Evolutionary conservation across 2,888 invertebrate species (phyloP), one percentile per base, ranked within the genome.

Genomic region (Pollenia griseotomentosa): DNA sequence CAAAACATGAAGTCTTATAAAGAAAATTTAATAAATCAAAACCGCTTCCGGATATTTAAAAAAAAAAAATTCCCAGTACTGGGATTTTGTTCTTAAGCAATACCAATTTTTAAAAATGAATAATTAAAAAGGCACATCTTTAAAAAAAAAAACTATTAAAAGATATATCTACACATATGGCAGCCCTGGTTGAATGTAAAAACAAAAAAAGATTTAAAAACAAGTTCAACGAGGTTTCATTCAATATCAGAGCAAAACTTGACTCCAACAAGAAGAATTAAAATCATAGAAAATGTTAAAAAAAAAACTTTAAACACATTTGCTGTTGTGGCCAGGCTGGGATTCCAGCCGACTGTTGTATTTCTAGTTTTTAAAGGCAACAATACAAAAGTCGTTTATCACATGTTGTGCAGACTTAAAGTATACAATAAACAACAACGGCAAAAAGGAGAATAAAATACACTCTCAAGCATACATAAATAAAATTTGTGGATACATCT

Each of bases 351-450:
- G 48, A 46, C n/a, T 71, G 23, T 48, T n/a, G 44, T 57, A 23
- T 65, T 65, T 48, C 44, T 63, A 16, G 51, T 57, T 77, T 66
- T 5, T 2, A 57, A 65, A 23, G 46, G 42, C 65, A 74, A 42
- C 16, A 73, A 33, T 33, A 74, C 57, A 46, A 66, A 85, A 86
- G 63, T 70, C 70, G 63, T 84, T 87, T 87, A 87, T 87, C 87
- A 68, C 73, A 83, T 82, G 51, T 78, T 80, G 53, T 87, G 84
- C 81, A 84, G 81, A 82, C 87, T 74, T 78, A 33, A 82, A 83
- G 14, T 46, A 55, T n/a, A 66, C 57, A 51, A 74, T 8, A 71
- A 23, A n/a, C 23, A 86, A 79, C 78, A 57, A 66, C 59, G n/a
- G 68, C 53, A 33, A 40, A 46, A 71, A 63, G 16, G n/a, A 42